Conservation (phyloP, 1,140 invertebrate genomes). For the Euglossa dilemma region DNA sequence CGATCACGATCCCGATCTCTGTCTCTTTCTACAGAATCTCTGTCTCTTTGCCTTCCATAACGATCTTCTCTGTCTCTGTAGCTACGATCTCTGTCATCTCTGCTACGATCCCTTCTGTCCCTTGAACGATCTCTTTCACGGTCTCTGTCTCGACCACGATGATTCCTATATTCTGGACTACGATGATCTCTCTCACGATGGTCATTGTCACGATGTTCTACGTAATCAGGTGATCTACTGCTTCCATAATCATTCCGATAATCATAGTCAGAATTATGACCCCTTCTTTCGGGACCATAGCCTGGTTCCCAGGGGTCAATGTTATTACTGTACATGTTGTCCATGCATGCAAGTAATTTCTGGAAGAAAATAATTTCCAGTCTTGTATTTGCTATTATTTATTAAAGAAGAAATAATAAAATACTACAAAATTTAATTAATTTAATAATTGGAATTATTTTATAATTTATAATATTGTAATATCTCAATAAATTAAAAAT, state of each 20-base stretch:
- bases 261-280: constrained; percentile 72
- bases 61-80: constrained; percentile 78
- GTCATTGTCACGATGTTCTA: constrained; percentile 76
- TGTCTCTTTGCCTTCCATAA: constrained; percentile 73
- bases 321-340: constrained; percentile 74
- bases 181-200: constrained; percentile 75
- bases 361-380: constrained; percentile 9
- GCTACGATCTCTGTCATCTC: constrained; percentile 78
- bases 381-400: neutral
- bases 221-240: constrained; percentile 78
- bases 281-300: constrained; percentile 75
- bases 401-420: neutral
- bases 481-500: neutral
- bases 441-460: neutral
- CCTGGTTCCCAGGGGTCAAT: constrained; percentile 81
- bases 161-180: constrained; percentile 77
- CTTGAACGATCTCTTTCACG: constrained; percentile 77
- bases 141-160: constrained; percentile 77
- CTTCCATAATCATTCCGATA: constrained; percentile 75
- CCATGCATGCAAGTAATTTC: constrained; percentile 38
- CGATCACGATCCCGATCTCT: constrained; percentile 76
- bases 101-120: constrained; percentile 76
- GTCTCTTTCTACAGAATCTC: constrained; percentile 71
- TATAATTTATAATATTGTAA: neutral
- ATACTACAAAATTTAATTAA: neutral